Evolutionary conservation across 2,797 vertebrate genomes (phyloP).

Genomic region (Thripadectes ignobilis): DNA sequence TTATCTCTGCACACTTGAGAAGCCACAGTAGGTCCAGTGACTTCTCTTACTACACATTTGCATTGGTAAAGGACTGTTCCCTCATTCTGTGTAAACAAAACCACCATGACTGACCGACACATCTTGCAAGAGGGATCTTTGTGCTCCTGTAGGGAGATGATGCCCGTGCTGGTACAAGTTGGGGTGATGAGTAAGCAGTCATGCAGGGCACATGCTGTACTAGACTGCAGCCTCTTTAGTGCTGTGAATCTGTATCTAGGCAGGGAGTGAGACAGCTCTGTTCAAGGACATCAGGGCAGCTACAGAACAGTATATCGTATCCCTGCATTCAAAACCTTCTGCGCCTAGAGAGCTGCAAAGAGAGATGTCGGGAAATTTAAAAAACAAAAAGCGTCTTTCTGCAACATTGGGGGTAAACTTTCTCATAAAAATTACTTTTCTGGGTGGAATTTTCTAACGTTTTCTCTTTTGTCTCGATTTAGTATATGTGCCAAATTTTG

Average conservation of each 20-base stretch:
- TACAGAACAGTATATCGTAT: not conserved
- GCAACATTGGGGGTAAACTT: not conserved
- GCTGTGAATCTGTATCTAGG: not conserved
- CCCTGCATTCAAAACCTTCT: not conserved
- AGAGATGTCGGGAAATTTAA: not conserved
- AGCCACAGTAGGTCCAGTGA: not conserved
- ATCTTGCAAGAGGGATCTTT: not conserved
- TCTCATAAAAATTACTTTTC: not conserved
- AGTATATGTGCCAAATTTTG: not conserved
- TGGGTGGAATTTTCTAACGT: not conserved
- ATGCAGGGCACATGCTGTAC: not conserved
- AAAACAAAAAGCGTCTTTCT: not conserved
- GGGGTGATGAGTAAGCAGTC: not conserved
- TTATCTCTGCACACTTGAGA: slow-evolving; percentile 23
- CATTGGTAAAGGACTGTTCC: not conserved
- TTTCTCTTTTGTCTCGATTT: not conserved
- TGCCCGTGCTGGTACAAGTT: not conserved
- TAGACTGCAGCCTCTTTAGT: not conserved
- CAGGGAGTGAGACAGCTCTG: not conserved
- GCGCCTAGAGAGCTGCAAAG: not conserved
- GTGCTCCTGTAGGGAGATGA: not conserved
- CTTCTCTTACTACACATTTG: not conserved
- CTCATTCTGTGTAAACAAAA: not conserved
- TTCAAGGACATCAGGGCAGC: not conserved
- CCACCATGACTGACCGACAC: not conserved